Conservation (phyloP, 2,113 vertebrate species). For the Sebastes schlegelii region DNA sequence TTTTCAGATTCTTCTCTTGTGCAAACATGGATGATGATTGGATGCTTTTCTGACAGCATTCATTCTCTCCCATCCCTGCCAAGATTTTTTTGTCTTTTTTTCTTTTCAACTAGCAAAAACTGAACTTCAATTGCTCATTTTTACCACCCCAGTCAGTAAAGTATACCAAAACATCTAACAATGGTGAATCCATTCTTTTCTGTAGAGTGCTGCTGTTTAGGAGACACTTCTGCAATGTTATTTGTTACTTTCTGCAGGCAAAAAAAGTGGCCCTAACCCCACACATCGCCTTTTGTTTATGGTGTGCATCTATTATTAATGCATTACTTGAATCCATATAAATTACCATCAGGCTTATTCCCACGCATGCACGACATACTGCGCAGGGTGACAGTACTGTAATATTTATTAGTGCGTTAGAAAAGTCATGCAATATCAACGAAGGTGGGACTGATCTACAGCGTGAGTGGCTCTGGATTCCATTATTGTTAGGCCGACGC, state of each 20-base stretch:
- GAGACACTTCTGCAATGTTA: background rate
- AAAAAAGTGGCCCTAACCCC: background rate
- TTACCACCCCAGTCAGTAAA: background rate
- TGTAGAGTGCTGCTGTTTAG: background rate
- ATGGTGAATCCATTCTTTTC: background rate
- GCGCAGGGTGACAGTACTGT: constrained; percentile 20
- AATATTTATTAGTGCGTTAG: constrained; percentile 41
- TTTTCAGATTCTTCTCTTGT: constrained; percentile 42
- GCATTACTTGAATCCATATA: constrained; percentile 8
- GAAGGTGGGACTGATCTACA: constrained; percentile 35
- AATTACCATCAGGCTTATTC: constrained; percentile 15
- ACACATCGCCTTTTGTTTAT: background rate
- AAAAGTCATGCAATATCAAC: constrained; percentile 25
- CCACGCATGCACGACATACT: background rate
- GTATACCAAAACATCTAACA: background rate
- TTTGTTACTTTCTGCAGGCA: background rate
- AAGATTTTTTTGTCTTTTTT: background rate
- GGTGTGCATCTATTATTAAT: constrained; percentile 35
- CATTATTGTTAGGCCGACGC: constrained; percentile 48
- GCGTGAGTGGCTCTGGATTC: constrained; percentile 27
- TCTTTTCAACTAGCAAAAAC: background rate
- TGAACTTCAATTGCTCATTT: background rate
- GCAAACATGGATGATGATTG: constrained; percentile 35
- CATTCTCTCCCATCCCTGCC: background rate
- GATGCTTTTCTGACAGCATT: constrained; percentile 17